Base-by-base conservation (phyloP, 2,113 vertebrate species). In the Charadrius vociferus region DNA sequence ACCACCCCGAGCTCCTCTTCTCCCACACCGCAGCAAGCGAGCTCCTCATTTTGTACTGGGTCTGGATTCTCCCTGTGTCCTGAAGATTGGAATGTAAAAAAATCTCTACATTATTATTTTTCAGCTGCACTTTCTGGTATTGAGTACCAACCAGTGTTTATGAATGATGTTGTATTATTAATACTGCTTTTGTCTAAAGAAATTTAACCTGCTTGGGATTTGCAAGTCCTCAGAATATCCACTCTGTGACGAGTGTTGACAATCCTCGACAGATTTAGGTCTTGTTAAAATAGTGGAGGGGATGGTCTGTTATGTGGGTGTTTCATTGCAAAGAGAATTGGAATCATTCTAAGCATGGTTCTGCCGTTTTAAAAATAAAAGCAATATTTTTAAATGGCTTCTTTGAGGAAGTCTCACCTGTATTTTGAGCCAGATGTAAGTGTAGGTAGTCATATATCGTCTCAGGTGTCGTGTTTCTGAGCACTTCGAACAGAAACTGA, bases 261-360 rank as follows among this genome's bases (percentile, higher is more conserved):
- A 94, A 62, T 61, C 62, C 39, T 79, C 87, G 87, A 94, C 90
- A 93, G 84, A 94, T 93, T 95, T 90, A 93, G 93, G 72, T 82
- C 93, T 95, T 20, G 13, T 94, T 95, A 94, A 93, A 94, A 81
- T n/a, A 93, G 87, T 47, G 71, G 95, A 93, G 84, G 73, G 84
- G 74, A 87, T 73, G 82, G 87, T 88, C 92, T 96, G 91, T 52
- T 87, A 36, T 0, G 74, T 91, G 90, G 91, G 93, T 7, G 67
- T 88, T 93, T 82, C 34, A 61, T 84, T 95, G 71, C 32, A 45
- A 72, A 86, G 78, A 88, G 58, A 91, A 65, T 8, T 77, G 4
- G 45, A 73, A 93, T 53, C 11, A 72, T 87, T 59, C 87, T 79
- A 74, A 91, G 56, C 30, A 29, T 6, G 45, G 16, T 20, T 90